phyloP scores from a whole-genome alignment of 1,140 invertebrate genomes.

The Drosophila parvula region DNA sequence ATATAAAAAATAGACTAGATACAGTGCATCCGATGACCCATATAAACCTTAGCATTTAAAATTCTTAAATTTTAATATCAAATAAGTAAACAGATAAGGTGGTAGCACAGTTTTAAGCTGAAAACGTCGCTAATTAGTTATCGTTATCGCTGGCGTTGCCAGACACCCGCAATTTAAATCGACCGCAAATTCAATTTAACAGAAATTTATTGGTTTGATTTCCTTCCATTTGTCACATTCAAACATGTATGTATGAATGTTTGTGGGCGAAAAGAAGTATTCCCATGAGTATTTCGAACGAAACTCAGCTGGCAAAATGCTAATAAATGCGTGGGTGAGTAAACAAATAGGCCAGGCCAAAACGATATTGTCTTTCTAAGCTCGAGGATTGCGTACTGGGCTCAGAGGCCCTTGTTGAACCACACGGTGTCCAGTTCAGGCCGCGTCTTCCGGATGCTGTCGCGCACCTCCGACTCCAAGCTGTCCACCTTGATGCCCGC shows the following conservation, averaged over 20 bases:
- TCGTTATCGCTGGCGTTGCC: no score
- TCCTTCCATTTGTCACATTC: constrained; percentile 10
- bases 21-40: no score
- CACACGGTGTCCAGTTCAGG: constrained; percentile 85
- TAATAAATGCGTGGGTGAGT: constrained; percentile 54
- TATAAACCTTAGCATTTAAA: no score
- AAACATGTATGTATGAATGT: neutral
- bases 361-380: constrained; percentile 65
- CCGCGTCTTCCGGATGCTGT: constrained; percentile 84
- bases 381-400: constrained; percentile 4
- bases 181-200: constrained; percentile 5
- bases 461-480: constrained; percentile 87
- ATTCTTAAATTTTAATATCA: no score
- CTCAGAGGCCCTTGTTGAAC: constrained; percentile 87
- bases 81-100: no score
- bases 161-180: neutral
- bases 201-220: constrained; percentile 26
- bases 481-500: constrained; percentile 85
- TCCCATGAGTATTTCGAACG: constrained; percentile 29
- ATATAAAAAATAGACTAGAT: no score
- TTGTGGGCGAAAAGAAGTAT: constrained; percentile 1
- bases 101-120: no score
- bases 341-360: constrained; percentile 49
- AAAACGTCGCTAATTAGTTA: no score
- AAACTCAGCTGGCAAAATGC: constrained; percentile 25